Evolutionary conservation across 2,888 invertebrate species (phyloP), one percentile per base, ranked within the genome.

Genomic region (Chymomyza caudatula): DNA sequence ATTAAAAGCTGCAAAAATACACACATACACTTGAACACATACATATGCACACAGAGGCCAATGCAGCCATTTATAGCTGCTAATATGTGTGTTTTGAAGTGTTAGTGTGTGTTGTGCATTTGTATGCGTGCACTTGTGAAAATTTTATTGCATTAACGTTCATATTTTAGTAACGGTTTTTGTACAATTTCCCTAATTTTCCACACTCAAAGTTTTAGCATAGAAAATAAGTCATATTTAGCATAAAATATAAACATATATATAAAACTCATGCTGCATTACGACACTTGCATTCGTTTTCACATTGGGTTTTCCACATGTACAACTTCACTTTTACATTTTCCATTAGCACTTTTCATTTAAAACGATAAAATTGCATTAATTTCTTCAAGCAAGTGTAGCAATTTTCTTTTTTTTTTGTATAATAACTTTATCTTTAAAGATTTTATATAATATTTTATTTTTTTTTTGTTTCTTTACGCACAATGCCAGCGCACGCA

Each of bases 391-490:
- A 29, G 2, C 25, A 43, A 43, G 29, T 42, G 17, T 56, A 8
- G 29, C 6, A 15, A 25, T 5, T 44, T 57, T 44, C 44, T 43
- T 23, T 15, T 43, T 6, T 6, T 17, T 42, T 37, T 37, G 25
- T 37, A 6, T 47, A 17, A 19, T 47, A 17, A 19, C 6, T 47
- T 15, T 47, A 17, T n/a, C 51, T 55, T 52, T 43, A 59, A 53
- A 15, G 37, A 53, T 71, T 84, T 80, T 85, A 85, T 85, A 82
- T 85, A 82, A 80, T 82, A 82, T 79, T 56, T 22, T 55, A 8
- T 47, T 8, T 37, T 43, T 69, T 67, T 64, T 62, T 47, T 37
- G 29, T 37, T 17, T 47, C 19, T 47, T 17, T 47, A 67, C 60
- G 47, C 60, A 71, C 65, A 76, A 67, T 54, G 64, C 60, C 25